Evolutionary conservation across 2,888 invertebrate species (phyloP), one percentile per base, ranked within the genome.

Genomic region (Punctoribates punctum): DNA sequence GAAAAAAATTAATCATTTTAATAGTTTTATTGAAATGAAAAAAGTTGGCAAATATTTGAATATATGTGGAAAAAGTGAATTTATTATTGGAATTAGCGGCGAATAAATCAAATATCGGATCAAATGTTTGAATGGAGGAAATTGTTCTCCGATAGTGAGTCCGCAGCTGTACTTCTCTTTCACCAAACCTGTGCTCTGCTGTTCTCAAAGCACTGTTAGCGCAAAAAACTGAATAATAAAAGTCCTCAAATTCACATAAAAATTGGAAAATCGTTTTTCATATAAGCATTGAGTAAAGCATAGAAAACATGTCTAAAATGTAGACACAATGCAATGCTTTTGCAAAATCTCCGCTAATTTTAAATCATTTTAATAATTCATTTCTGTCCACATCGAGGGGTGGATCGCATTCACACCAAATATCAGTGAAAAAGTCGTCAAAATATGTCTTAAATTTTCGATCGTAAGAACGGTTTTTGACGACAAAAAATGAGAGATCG

Each of bases 161-260:
- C 5, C 8, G 34, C 34, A 34, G 34, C 34, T 34, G 34, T 34
- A 34, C 34, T 34, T 34, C 8, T n/a, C n/a, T n/a, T n/a, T n/a
- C n/a, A n/a, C n/a, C n/a, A n/a, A 42, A 42, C 42, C 42, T 6
- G 42, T 48, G 48, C 48, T 48, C 48, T 48, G 13, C 48, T 48
- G 13, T 48, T 48, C 48, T 34, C 34, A 34, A 34, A 34, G 34
- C 34, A 34, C 5, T 34, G 34, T 34, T 34, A 34, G 34, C 8
- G n/a, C 34, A 8, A 34, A 34, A 34, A 34, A 34, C 34, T 34
- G 60, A 62, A 62, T 62, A 62, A 62, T 62, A 62, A 62, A 62
- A 62, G 29, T 38, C n/a, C 67, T 67, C 67, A 38, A 67, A n/a
- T 38, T n/a, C 29, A 17, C 34, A n/a, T 67, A 67, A 67, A 67